These are phyloP conservation scores for Leptopilina drosophilae DNA, from an alignment of 2,888 invertebrate species.

Conservation along the genomic window DNA sequence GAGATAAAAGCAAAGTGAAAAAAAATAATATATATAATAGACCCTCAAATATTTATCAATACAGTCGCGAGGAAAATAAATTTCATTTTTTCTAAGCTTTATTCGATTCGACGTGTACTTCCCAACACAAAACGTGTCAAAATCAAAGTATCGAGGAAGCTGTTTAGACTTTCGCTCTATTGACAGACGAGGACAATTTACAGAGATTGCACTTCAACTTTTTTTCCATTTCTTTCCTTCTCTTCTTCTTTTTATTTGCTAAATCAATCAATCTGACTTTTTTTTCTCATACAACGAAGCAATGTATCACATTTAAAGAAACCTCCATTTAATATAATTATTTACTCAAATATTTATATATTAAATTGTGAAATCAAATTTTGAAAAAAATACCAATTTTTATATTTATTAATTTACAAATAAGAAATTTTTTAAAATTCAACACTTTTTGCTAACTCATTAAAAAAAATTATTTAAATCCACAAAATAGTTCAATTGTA, in stretches of 20 bases:
- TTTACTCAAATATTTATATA: too few relatives aligned
- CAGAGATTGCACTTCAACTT: constrained; percentile 19
- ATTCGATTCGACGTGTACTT: background rate
- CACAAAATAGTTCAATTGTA: too few relatives aligned
- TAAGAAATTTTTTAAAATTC: too few relatives aligned
- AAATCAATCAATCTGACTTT: background rate
- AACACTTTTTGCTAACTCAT: too few relatives aligned
- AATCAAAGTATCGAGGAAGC: constrained; percentile 19
- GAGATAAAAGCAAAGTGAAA: background rate
- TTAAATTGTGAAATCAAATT: too few relatives aligned
- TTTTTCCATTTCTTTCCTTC: background rate
- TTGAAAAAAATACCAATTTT: too few relatives aligned
- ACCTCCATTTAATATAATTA: too few relatives aligned
- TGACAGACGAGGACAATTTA: constrained; percentile 20
- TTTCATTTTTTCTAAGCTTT: background rate
- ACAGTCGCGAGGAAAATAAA: background rate
- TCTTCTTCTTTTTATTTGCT: background rate
- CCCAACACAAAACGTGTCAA: constrained; percentile 2
- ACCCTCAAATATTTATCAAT: background rate
- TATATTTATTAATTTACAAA: too few relatives aligned
- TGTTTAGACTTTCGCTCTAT: constrained; percentile 9
- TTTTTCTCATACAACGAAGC: too few relatives aligned
- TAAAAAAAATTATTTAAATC: too few relatives aligned
- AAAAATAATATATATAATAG: background rate
- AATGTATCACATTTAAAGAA: background rate